Evolutionary conservation across 2,888 invertebrate genomes (phyloP).

Genomic region (Digitonthophagus gazella): DNA sequence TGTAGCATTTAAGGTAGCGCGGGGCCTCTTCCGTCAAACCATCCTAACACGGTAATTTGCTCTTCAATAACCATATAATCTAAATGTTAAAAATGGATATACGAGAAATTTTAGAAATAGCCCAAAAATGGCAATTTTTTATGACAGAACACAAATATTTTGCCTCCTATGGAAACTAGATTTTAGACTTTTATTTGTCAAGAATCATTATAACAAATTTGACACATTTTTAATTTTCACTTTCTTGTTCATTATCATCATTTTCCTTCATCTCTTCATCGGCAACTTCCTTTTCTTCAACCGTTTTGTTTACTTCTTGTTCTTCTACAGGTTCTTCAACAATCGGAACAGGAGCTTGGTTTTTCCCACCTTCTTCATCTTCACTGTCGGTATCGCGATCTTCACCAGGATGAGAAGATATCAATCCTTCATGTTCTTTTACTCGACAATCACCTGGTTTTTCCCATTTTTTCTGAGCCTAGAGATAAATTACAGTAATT

Average conservation of each 20-base stretch:
- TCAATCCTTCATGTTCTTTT: slow-evolving; percentile 57
- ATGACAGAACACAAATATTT: slow-evolving; percentile 36
- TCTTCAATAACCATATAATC: slow-evolving; percentile 23
- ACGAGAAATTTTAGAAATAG: slow-evolving; percentile 31
- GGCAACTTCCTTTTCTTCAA: slow-evolving; percentile 10
- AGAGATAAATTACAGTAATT: no score
- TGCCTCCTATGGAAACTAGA: slow-evolving; percentile 33
- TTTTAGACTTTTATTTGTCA: slow-evolving; percentile 28
- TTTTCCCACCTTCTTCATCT: slow-evolving; percentile 54
- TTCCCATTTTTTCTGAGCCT: slow-evolving; percentile 55
- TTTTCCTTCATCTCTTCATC: slow-evolving; percentile 21
- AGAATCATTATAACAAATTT: slow-evolving; percentile 16
- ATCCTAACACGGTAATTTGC: slow-evolving; percentile 29
- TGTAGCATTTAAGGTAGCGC: slow-evolving; percentile 29
- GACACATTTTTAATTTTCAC: slow-evolving; percentile 1
- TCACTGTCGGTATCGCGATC: slow-evolving; percentile 63
- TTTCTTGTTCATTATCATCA: slow-evolving; percentile 19
- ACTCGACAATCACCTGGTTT: slow-evolving; percentile 61
- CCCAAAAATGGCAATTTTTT: slow-evolving; percentile 31
- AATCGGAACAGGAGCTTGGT: slow-evolving; percentile 47
- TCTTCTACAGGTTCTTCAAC: slow-evolving; percentile 45
- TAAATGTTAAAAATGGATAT: slow-evolving; percentile 28
- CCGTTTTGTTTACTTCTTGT: slow-evolving; percentile 19
- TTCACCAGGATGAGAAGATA: slow-evolving; percentile 68
- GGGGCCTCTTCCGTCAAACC: slow-evolving; percentile 28